Conservation (phyloP, 1,140 invertebrate species). For the Drosophila nikananu region DNA sequence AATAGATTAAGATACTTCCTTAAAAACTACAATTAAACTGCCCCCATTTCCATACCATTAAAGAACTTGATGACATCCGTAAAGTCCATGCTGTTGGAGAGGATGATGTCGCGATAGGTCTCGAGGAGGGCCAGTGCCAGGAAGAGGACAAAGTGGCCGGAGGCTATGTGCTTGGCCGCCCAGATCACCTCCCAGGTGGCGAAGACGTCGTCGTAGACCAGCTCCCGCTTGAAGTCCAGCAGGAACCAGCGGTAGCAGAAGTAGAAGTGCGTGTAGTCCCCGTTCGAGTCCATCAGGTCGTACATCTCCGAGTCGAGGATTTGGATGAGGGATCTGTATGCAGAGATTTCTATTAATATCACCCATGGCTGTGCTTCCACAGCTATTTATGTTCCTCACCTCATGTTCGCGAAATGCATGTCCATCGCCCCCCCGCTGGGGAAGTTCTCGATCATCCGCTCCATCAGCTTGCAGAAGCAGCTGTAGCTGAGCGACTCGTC, state of each 20-base stretch:
- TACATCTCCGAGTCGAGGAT: conserved; percentile 97
- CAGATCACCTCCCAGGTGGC: conserved; percentile 98
- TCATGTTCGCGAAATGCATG: conserved; percentile 97
- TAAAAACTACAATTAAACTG: not conserved
- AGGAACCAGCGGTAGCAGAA: conserved; percentile 98
- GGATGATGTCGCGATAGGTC: conserved; percentile 96
- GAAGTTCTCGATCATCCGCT: conserved; percentile 95
- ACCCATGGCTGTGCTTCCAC: no score
- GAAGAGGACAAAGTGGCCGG: conserved; percentile 96
- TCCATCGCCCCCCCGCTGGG: conserved; percentile 97
- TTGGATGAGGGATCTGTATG: conserved; percentile 91
- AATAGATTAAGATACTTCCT: not conserved
- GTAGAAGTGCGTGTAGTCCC: conserved; percentile 98
- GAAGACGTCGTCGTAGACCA: conserved; percentile 97
- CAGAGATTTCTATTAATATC: not conserved
- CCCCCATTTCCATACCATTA: conserved; percentile 15
- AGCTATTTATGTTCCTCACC: conserved; percentile 85
- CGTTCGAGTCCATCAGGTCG: conserved; percentile 96
- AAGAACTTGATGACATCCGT: conserved; percentile 99
- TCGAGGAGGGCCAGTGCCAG: conserved; percentile 96
- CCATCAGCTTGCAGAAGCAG: conserved; percentile 96
- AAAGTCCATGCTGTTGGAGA: conserved; percentile 97
- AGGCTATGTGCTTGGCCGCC: conserved; percentile 95
- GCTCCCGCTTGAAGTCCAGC: conserved; percentile 91
- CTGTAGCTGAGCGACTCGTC: conserved; percentile 97